Evolutionary conservation across 2,113 vertebrate species (phyloP), one percentile per base, ranked within the genome.

Genomic region (Tychaedon coryphoeus): DNA sequence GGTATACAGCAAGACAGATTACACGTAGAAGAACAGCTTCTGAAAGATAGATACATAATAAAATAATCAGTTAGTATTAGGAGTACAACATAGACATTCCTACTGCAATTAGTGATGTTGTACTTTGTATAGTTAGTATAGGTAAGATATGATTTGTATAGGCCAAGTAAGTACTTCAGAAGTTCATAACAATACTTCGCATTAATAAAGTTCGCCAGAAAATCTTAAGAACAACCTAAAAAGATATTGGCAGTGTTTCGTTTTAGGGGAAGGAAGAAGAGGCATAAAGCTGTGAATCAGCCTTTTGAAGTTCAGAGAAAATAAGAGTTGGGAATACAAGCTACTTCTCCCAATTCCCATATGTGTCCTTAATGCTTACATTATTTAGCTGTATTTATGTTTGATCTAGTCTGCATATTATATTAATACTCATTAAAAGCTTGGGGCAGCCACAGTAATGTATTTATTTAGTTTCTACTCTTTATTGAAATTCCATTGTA

Each of bases 401-500:
- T 93, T 77, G 11, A n/a, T 84, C 31, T 84, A 70, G 45, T 28
- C 18, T 87, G 16, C 34, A 18, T 56, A 42, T 85, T 78, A 56
- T 8, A 64, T 23, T 2, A 12, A 34, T 25, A 33, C 19, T 75
- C 31, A 45, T 74, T 94, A 43, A 93, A 94, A 71, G 19, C 28
- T 60, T 75, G 34, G 47, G 75, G 47, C 40, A 90, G 38, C 33
- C 45, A 51, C 69, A 47, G 26, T 73, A 91, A n/a, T 96, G 28
- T 42, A 28, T 60, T 94, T 74, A 88, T 60, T 83, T 78, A 19
- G 12, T 50, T 95, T 54, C 71, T 73, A 31, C 43, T 91, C 34
- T 92, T 90, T 42, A 19, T 96, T 76, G 86, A 76, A 47, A 69
- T 94, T 96, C 93, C 78, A 13, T 91, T 69, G 53, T 90, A 99